These are phyloP conservation scores for Agriotes lineatus DNA, from an alignment of 2,888 invertebrate genomes.

Conservation along the genomic window DNA sequence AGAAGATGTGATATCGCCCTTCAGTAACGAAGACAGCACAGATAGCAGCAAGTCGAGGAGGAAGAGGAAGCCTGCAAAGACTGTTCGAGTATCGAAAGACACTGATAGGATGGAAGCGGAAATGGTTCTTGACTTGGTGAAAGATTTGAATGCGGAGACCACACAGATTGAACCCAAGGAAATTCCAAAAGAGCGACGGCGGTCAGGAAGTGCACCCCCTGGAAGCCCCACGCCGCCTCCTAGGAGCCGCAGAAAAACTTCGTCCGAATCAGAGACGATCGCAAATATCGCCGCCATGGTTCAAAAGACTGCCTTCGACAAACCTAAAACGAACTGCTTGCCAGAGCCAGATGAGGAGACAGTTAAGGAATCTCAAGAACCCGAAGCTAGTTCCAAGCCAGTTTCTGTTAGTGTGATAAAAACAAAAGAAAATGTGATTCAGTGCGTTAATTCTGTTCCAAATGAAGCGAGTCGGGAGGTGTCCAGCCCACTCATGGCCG, in stretches of 20 bases:
- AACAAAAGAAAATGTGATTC: constrained; percentile 14
- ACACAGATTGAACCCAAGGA: constrained; percentile 16
- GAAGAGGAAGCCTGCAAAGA: constrained; percentile 74
- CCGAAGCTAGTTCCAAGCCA: constrained; percentile 47
- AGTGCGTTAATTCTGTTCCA: no score
- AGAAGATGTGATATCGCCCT: constrained; percentile 69
- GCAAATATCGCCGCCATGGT: constrained; percentile 80
- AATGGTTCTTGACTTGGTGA: constrained; percentile 26
- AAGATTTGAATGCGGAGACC: constrained; percentile 10
- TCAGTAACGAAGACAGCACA: constrained; percentile 73
- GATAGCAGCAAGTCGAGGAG: constrained; percentile 74
- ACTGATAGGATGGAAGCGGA: constrained; percentile 37
- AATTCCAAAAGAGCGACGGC: constrained; percentile 49
- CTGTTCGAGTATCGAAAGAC: constrained; percentile 68
- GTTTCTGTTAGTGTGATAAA: constrained; percentile 61
- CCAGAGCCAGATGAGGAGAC: background rate
- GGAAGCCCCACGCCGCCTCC: constrained; percentile 58
- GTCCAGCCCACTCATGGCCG: constrained; percentile 14
- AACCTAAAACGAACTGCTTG: constrained; percentile 41
- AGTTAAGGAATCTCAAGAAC: constrained; percentile 15
- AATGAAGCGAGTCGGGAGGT: background rate
- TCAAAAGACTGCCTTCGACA: constrained; percentile 57
- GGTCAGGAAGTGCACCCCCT: constrained; percentile 58
- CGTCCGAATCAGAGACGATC: constrained; percentile 76
- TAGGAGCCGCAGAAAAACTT: constrained; percentile 71